Conservation (phyloP, 2,797 vertebrate species). For the Chelmon rostratus region DNA sequence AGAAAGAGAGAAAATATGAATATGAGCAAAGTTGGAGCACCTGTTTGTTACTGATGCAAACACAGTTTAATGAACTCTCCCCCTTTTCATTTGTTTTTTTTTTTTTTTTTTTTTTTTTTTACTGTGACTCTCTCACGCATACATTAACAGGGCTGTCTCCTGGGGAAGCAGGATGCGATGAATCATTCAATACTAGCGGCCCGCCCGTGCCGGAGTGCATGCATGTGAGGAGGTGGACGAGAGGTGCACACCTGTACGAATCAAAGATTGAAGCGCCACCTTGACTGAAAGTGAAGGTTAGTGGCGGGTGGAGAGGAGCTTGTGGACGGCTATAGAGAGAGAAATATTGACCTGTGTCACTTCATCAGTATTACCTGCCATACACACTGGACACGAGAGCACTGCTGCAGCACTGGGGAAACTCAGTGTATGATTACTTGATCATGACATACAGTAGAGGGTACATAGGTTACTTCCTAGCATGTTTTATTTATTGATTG, state of each 20-base stretch:
- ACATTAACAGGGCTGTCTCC: conserved; percentile 16
- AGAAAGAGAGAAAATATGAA: not conserved
- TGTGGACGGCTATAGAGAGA: conserved; percentile 35
- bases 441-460: not conserved
- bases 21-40: not conserved
- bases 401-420: not conserved
- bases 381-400: not conserved
- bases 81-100: no score
- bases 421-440: not conserved
- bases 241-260: conserved; percentile 1
- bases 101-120: no score
- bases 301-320: conserved; percentile 21
- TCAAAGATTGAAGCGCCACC: conserved; percentile 7
- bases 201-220: not conserved
- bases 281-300: conserved; percentile 13
- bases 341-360: conserved; percentile 47
- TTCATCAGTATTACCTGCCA: conserved; percentile 10
- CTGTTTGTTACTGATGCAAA: not conserved
- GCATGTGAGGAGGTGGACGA: not conserved
- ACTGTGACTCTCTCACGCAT: conserved; percentile 2
- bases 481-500: not conserved
- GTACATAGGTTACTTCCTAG: not conserved
- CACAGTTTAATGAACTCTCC: not conserved
- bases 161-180: not conserved
- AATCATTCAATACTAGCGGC: conserved; percentile 42